These are phyloP conservation scores for Podarcis cretensis DNA, from an alignment of 2,113 vertebrate genomes.

Conservation along the genomic window DNA sequence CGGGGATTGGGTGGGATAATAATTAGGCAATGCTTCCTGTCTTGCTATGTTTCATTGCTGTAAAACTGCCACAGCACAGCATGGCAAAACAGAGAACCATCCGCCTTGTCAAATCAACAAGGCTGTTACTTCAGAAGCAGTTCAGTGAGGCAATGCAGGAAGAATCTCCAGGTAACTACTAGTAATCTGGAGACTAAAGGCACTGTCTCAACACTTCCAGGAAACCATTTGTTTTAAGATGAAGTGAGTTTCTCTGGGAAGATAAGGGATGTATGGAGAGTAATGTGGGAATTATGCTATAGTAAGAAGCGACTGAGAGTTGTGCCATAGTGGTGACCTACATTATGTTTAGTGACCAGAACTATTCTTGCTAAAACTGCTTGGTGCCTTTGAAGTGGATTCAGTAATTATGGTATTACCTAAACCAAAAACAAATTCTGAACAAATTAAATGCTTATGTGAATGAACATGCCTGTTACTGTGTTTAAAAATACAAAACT, in stretches of 20 bases:
- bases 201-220: background rate
- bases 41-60: too few relatives aligned
- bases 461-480: constrained; percentile 48
- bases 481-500: constrained; percentile 50
- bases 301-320: constrained; percentile 15
- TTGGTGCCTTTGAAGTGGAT: constrained; percentile 48
- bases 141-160: too few relatives aligned
- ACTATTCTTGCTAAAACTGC: constrained; percentile 18
- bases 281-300: constrained; percentile 35
- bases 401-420: constrained; percentile 15
- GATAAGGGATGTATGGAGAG: constrained; percentile 30
- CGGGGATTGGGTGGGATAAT: background rate
- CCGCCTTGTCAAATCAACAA: background rate
- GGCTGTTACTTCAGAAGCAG: background rate
- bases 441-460: constrained; percentile 43
- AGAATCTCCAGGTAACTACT: too few relatives aligned
- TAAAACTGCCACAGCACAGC: background rate
- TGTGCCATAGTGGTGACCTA: background rate
- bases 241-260: constrained; percentile 35
- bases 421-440: constrained; percentile 1
- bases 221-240: constrained; percentile 20
- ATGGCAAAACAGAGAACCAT: background rate
- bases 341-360: constrained; percentile 18
- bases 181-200: background rate
- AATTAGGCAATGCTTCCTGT: background rate